Base-by-base conservation (phyloP, 30 jellyfish, hydroid and myxozoan species). In the Turritopsis dohrnii region DNA sequence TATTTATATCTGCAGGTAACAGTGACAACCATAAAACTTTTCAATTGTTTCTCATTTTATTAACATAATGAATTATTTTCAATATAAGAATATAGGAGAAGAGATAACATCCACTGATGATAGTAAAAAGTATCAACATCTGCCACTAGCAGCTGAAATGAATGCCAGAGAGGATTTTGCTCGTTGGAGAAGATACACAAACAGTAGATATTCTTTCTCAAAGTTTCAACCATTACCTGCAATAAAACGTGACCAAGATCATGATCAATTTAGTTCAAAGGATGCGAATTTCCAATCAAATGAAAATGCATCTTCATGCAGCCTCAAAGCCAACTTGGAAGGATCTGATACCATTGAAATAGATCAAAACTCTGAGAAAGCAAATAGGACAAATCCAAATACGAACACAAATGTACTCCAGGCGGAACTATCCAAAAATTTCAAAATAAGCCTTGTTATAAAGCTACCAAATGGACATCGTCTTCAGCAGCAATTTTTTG, bases 401-500 rank as follows among this genome's bases (percentile, higher is more conserved):
- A 41, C 13, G 60, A 41, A 41, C 5, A 41, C 60, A 41, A 41
- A 5, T 41, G 60, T 41, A 5, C 13, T 5, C 60, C 60, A 41
- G 13, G 60, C 13, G 60, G 13, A 41, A 41, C 5, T 41, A 5
- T n/a, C 5, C 13, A 41, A 41, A 41, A 13, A 41, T 13, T 41
- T 3, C 13, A 41, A 69, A 8, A 79, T 79, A 0, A 79, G 21
- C 26, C 66, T 81, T 21, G 54, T 81, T 18, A 81, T 81, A 85
- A 60, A 85, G 26, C 52, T 81, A 26, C 88, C 84, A 5, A 81
- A 1, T 17, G 88, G 88, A 21, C 19, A 85, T 26, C 85, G 85
- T 54, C 29, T 81, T n/a, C 86, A 81, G 30, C 69, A 66, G 20
- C 8, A 73, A 8, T 81, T 81, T 71, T n/a, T n/a, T n/a, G 22